Evolutionary conservation across 2,797 vertebrate genomes (phyloP).

Genomic region (Neoniphon sammara): DNA sequence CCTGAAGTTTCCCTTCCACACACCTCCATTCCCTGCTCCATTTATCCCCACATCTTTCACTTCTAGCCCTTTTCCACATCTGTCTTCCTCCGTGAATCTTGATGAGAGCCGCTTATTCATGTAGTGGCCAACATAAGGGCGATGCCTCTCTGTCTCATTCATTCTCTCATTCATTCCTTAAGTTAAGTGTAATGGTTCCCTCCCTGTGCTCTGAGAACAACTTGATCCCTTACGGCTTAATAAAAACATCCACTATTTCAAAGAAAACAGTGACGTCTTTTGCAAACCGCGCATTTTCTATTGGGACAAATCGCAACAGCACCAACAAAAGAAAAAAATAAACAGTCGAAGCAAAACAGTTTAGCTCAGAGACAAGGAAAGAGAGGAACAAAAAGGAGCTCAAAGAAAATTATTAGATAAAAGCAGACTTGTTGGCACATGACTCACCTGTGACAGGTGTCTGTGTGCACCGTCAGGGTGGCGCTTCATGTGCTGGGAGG

Average conservation of each 20-base stretch:
- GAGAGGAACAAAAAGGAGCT: not conserved
- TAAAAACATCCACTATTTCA: slow-evolving; percentile 50
- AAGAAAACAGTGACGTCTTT: slow-evolving; percentile 24
- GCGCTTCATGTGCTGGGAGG: slow-evolving; percentile 63
- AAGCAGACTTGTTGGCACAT: not conserved
- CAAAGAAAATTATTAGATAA: not conserved
- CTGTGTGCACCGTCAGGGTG: slow-evolving; percentile 61
- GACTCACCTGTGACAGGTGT: slow-evolving; percentile 75
- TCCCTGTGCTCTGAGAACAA: slow-evolving; percentile 48
- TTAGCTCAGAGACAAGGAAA: slow-evolving; percentile 1
- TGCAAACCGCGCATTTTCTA: slow-evolving; percentile 50
- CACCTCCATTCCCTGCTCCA: slow-evolving; percentile 35
- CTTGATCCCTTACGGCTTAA: slow-evolving; percentile 51
- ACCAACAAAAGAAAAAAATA: slow-evolving; percentile 8
- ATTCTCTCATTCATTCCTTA: slow-evolving; percentile 61
- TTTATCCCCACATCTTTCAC: slow-evolving; percentile 26
- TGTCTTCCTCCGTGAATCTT: slow-evolving; percentile 35
- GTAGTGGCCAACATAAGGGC: slow-evolving; percentile 36
- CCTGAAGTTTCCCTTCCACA: slow-evolving; percentile 2
- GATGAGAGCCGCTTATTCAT: slow-evolving; percentile 48
- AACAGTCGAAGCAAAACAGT: slow-evolving; percentile 6
- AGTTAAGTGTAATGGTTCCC: slow-evolving; percentile 61
- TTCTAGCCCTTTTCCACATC: slow-evolving; percentile 43
- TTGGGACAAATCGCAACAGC: slow-evolving; percentile 42
- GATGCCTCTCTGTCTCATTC: slow-evolving; percentile 35